Conservation (phyloP, 2,113 vertebrate species). For the Boulengeromyrus knoepffleri region DNA sequence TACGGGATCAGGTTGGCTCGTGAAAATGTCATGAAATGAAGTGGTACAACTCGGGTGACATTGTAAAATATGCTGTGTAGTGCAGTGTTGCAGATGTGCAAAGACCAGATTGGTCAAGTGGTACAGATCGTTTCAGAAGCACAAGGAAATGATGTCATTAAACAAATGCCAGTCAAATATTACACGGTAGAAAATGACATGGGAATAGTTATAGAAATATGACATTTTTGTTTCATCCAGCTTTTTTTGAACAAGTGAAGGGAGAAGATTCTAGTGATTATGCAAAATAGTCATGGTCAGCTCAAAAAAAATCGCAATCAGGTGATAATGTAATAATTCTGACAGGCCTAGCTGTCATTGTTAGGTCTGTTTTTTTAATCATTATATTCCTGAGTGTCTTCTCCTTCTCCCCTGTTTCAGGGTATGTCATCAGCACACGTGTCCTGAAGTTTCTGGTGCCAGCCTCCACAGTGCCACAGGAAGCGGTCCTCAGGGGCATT, state of each 20-base stretch:
- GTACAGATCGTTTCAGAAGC: background rate
- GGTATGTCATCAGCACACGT: constrained; percentile 56
- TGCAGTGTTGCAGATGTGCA: background rate
- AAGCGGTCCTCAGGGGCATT: constrained; percentile 67
- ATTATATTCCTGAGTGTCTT: background rate
- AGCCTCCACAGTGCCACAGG: constrained; percentile 66
- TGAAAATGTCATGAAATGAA: background rate
- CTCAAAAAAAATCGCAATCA: background rate
- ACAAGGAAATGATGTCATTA: background rate
- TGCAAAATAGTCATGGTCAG: background rate
- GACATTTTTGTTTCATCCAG: background rate
- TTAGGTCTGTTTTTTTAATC: background rate
- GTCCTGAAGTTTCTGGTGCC: constrained; percentile 82
- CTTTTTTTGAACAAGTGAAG: background rate
- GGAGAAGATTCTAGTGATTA: background rate
- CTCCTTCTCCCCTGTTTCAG: constrained; percentile 39
- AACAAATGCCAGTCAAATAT: background rate
- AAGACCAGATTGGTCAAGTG: background rate
- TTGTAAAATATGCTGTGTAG: background rate
- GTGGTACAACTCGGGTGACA: background rate
- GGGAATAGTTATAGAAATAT: background rate
- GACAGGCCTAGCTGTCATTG: background rate
- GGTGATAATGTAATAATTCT: background rate
- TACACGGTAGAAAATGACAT: background rate
- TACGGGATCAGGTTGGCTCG: background rate